Evolutionary conservation across 2,113 vertebrate species (phyloP), one percentile per base, ranked within the genome.

Genomic region (Actenoides lindsayi): DNA sequence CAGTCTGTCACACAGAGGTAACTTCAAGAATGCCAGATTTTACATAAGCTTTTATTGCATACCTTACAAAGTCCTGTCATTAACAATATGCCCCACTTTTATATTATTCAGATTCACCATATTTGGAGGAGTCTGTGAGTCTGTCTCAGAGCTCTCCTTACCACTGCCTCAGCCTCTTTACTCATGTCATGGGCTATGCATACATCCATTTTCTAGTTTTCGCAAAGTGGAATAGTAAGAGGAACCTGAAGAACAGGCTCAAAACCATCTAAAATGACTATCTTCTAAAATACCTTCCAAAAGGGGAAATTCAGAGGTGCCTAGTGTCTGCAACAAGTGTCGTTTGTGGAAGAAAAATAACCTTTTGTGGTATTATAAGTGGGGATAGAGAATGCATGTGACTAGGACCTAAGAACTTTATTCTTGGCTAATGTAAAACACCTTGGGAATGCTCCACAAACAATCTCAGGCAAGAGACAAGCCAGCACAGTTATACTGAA

Each of bases 51-150:
- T 42, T 64, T 60, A 9, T 30, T 56, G 24, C 17, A 69, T 11
- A 10, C 11, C 15, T 33, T 35, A 19, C 10, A 6, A 74, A 57
- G 11, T 10, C 33, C 30, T 10, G 20, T 28, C 16, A 60, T 8
- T 53, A 7, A 23, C 42, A 70, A 25, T 2, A 27, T 16, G 33
- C 10, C 28, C 12, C 30, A 5, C 11, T 73, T 25, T 13, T 4
- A 21, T 3, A 6, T 8, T 25, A 16, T 7, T 70, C 1, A 3
- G 11, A 62, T 50, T 27, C 35, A 11, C 5, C 11, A 2, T 2
- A 19, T 23, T 12, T 39, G 23, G 16, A 37, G 20, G 24, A n/a
- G 8, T 19, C 21, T 59, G 4, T 16, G 30, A 13, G 11, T 62
- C 42, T 33, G 15, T 21, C 46, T 76, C 37, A 50, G 25, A 67